Evolutionary conservation across 2,888 invertebrate genomes (phyloP).

Genomic region (Eupithecia pulchellata): DNA sequence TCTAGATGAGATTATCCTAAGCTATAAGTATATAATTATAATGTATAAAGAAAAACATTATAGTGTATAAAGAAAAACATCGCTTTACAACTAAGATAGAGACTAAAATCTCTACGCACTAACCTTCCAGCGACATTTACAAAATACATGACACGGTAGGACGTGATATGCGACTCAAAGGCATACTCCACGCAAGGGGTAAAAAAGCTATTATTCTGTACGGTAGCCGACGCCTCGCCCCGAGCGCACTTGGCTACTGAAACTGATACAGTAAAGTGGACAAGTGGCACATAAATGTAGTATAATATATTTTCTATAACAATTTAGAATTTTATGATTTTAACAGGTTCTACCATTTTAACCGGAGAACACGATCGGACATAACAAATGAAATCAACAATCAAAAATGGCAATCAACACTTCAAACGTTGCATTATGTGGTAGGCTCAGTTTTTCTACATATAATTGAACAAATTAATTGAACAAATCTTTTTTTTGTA

Average conservation of each 20-base stretch:
- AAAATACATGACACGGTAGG: slow-evolving; percentile 55
- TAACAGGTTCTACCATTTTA: too few species aligned
- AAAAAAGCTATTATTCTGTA: slow-evolving; percentile 78
- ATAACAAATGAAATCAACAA: too few species aligned
- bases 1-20: not conserved
- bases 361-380: too few species aligned
- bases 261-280: slow-evolving; percentile 50
- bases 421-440: too few species aligned
- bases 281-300: slow-evolving; percentile 47
- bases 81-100: not conserved
- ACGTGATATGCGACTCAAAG: slow-evolving; percentile 63
- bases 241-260: slow-evolving; percentile 57
- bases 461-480: too few species aligned
- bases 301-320: not conserved
- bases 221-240: slow-evolving; percentile 71
- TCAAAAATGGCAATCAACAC: too few species aligned
- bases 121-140: slow-evolving; percentile 46
- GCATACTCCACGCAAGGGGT: slow-evolving; percentile 52
- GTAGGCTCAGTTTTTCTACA: too few species aligned
- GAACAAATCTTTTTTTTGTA: too few species aligned
- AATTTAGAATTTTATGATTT: too few species aligned
- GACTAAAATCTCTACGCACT: not conserved
- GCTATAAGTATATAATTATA: not conserved
- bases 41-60: too few species aligned
- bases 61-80: not conserved